Conservation (phyloP, 2,888 invertebrate species). For the Odontothrips loti region DNA sequence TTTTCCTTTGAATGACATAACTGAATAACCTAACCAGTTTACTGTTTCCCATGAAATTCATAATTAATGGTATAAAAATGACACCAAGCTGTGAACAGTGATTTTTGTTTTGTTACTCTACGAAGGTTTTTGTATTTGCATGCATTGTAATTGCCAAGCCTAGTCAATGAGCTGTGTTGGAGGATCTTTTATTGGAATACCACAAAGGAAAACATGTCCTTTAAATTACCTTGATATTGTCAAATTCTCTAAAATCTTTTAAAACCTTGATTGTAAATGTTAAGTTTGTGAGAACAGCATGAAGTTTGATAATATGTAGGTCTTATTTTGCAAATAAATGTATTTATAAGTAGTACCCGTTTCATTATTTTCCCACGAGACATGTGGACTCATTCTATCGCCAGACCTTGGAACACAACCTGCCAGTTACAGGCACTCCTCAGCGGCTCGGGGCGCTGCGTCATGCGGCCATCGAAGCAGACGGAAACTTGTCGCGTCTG, state of each 20-base stretch:
- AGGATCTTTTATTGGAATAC: background rate
- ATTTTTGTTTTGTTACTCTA: background rate
- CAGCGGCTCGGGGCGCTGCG: too few relatives aligned
- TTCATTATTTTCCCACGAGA: background rate
- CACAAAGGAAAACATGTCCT: background rate
- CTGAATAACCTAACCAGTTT: too few relatives aligned
- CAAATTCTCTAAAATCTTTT: background rate
- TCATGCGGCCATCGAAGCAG: too few relatives aligned
- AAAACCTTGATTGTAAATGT: background rate
- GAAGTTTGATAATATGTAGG: background rate
- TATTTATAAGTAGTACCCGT: background rate
- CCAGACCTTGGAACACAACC: too few relatives aligned
- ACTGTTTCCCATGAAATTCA: too few relatives aligned
- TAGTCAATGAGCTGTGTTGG: background rate
- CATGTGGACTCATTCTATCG: too few relatives aligned
- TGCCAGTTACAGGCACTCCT: too few relatives aligned
- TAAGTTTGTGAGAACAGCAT: background rate
- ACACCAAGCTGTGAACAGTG: background rate
- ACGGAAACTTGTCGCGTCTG: too few relatives aligned
- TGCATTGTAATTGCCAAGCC: background rate
- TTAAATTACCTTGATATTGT: background rate
- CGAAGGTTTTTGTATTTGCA: background rate
- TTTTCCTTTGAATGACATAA: too few relatives aligned
- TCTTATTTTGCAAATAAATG: background rate
- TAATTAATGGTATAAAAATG: too few relatives aligned